Percentiles rank a stretch among this genome's conserved stretches.
phyloP scores from a whole-genome alignment of 2,888 invertebrate genomes.

The Punctoribates punctum region DNA sequence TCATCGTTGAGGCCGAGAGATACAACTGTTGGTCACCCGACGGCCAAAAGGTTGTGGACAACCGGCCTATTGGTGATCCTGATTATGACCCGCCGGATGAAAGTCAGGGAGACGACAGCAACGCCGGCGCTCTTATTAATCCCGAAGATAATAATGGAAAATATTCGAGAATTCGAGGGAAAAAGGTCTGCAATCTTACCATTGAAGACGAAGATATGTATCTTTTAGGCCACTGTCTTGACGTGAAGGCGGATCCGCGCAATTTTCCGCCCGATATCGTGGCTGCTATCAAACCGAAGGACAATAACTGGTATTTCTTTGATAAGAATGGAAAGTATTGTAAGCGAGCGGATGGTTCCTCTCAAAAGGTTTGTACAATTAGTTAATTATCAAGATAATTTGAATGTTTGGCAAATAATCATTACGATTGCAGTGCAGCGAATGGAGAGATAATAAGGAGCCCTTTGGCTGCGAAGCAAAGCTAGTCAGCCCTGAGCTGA shows the following conservation, averaged over 20 bases:
- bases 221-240: not conserved
- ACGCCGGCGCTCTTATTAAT: constrained; percentile 21
- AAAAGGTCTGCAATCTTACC: constrained; percentile 5
- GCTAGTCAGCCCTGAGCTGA: not conserved
- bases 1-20: not conserved
- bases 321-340: constrained; percentile 32
- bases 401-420: too few species aligned
- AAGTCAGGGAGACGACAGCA: not conserved
- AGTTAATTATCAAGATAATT: too few species aligned
- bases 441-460: constrained; percentile 20
- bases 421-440: too few species aligned
- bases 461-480: not conserved
- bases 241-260: not conserved
- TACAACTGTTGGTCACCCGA: constrained; percentile 18
- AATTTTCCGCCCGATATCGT: constrained; percentile 20
- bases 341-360: not conserved
- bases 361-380: constrained; percentile 11
- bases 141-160: constrained; percentile 20
- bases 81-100: not conserved
- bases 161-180: not conserved
- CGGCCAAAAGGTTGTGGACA: not conserved
- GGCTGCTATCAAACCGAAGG: constrained; percentile 14
- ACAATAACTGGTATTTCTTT: constrained; percentile 30
- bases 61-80: not conserved
- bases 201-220: constrained; percentile 13